Conservation (phyloP, 2,888 invertebrate species). For the Linnaemya vulpina region DNA sequence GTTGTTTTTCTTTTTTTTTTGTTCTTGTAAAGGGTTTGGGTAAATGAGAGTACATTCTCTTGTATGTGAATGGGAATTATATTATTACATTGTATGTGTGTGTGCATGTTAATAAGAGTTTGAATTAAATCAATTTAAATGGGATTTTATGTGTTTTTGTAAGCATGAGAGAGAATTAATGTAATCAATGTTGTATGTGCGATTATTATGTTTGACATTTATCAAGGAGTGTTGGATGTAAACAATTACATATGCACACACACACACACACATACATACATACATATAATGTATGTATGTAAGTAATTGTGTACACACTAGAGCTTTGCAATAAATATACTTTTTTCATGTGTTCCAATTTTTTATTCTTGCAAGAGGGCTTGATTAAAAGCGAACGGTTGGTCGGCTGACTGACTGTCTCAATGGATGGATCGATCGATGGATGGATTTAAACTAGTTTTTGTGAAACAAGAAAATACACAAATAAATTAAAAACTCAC, state of each 20-base stretch:
- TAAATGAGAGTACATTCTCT: neutral
- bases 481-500: slow-evolving; percentile 40
- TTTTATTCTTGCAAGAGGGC: slow-evolving; percentile 8
- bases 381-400: slow-evolving; percentile 29
- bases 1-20: neutral
- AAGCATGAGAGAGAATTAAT: slow-evolving; percentile 3
- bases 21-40: neutral
- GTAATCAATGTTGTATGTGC: slow-evolving; percentile 48
- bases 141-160: slow-evolving; percentile 17
- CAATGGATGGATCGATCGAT: slow-evolving; percentile 43
- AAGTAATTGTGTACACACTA: neutral
- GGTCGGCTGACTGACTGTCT: slow-evolving; percentile 7
- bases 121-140: slow-evolving; percentile 54
- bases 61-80: neutral
- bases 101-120: neutral
- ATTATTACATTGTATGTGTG: neutral
- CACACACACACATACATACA: neutral
- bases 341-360: slow-evolving; percentile 20
- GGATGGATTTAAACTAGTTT: slow-evolving; percentile 60
- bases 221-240: slow-evolving; percentile 66
- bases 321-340: neutral
- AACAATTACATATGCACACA: slow-evolving; percentile 21
- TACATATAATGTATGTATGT: no score
- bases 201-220: slow-evolving; percentile 65
- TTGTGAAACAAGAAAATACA: neutral